Evolutionary conservation across 2,113 vertebrate species (phyloP).

Genomic region (Melanotaenia duboulayi): DNA sequence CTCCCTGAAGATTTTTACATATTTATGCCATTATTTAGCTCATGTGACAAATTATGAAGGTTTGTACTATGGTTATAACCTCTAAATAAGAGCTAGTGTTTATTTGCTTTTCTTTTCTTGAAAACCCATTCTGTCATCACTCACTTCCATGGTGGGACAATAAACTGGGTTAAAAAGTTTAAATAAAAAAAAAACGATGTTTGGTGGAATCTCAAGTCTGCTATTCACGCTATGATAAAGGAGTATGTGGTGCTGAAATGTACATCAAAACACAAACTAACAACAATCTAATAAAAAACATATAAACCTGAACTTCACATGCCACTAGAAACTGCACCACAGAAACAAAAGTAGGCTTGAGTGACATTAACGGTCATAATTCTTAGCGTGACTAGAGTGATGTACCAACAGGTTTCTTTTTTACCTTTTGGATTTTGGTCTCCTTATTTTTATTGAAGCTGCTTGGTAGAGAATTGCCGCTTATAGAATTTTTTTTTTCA

Average conservation of each 20-base stretch:
- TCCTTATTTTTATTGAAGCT: conserved; percentile 74
- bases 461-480: conserved; percentile 46
- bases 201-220: background rate
- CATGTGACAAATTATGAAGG: background rate
- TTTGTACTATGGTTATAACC: background rate
- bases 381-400: too few species aligned
- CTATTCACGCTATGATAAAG: background rate
- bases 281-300: background rate
- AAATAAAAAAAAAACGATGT: background rate
- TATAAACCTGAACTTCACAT: background rate
- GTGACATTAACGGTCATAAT: background rate
- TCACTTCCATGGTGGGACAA: background rate
- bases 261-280: background rate
- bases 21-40: too few species aligned
- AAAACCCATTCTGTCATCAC: too few species aligned
- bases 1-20: background rate
- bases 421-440: conserved; percentile 84
- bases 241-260: background rate
- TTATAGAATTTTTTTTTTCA: conserved; percentile 75
- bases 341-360: background rate
- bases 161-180: background rate
- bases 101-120: background rate
- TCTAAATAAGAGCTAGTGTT: background rate
- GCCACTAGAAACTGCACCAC: background rate
- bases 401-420: background rate